These are phyloP conservation scores for Anisognathus igniventris DNA, from an alignment of 2,797 vertebrate species.

Conservation along the genomic window DNA sequence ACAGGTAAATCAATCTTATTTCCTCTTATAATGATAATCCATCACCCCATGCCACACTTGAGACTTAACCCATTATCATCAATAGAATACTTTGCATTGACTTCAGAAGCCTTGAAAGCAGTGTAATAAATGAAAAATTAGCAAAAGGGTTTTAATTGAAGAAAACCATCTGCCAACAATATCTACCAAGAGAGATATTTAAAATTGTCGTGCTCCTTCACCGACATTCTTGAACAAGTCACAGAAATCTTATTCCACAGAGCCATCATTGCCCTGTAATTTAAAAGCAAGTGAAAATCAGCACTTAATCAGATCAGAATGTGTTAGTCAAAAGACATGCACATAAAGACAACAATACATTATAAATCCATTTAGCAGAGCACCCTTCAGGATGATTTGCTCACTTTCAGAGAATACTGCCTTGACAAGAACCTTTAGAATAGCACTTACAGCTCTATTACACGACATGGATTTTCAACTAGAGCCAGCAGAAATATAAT, in stretches of 20 bases:
- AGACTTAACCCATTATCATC: not conserved
- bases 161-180: not conserved
- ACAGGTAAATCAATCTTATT: not conserved
- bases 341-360: not conserved
- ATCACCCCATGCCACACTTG: not conserved
- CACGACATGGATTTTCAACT: slow-evolving; percentile 8
- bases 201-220: not conserved
- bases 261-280: not conserved
- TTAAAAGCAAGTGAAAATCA: slow-evolving; percentile 34
- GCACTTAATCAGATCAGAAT: not conserved
- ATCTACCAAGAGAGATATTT: not conserved
- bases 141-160: not conserved
- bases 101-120: not conserved
- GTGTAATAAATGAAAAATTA: not conserved
- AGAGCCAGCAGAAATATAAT: slow-evolving; percentile 21
- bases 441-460: slow-evolving; percentile 13
- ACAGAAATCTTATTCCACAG: not conserved
- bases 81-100: not conserved
- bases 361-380: slow-evolving; percentile 22
- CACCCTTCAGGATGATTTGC: not conserved
- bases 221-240: not conserved
- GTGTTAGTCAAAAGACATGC: not conserved
- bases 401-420: not conserved
- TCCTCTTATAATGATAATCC: not conserved
- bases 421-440: not conserved